Conservation (phyloP, 2,113 vertebrate species). For the Hippolais icterina region DNA sequence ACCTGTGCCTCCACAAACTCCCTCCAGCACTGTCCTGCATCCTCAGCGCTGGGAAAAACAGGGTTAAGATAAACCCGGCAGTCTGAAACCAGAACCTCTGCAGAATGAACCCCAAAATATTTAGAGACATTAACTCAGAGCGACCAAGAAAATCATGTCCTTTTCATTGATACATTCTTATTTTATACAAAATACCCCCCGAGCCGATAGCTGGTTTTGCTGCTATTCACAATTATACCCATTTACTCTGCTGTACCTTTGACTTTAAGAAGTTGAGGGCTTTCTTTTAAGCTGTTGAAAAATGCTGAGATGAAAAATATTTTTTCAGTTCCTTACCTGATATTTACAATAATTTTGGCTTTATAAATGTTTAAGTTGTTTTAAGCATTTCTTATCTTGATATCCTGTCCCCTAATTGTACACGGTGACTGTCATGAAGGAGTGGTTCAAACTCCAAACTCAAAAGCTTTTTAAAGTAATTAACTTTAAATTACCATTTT, state of each 20-base stretch:
- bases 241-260: not conserved
- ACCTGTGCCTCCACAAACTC: not conserved
- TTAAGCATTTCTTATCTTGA: not conserved
- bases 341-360: not conserved
- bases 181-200: not conserved
- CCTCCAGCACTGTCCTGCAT: accelerated
- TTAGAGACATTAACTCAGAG: not conserved
- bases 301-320: not conserved
- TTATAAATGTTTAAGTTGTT: not conserved
- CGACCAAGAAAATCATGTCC: not conserved
- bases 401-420: not conserved
- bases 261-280: not conserved
- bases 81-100: not conserved
- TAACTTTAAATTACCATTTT: not conserved
- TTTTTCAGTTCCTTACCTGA: not conserved
- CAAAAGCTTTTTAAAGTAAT: not conserved
- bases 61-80: not conserved
- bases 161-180: not conserved
- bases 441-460: not conserved
- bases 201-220: not conserved
- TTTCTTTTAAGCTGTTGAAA: not conserved
- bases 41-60: accelerated
- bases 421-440: not conserved
- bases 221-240: not conserved
- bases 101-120: not conserved